Conservation (phyloP, 2,888 invertebrate genomes). For the Brachylomia viminalis region DNA sequence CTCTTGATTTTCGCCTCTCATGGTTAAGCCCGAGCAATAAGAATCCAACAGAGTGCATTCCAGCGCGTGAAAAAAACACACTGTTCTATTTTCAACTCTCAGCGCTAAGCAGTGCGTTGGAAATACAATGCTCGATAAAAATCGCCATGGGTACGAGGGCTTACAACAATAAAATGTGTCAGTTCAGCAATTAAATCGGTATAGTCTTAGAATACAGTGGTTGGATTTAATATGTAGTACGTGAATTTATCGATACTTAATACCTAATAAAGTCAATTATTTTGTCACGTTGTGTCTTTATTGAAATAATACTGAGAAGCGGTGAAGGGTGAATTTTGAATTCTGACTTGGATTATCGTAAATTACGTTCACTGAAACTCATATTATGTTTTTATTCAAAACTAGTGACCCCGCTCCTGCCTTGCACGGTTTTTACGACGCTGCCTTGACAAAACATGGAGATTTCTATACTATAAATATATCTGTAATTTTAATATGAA, state of each 20-base stretch:
- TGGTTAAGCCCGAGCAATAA: not conserved
- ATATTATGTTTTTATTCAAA: not conserved
- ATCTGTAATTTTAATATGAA: too few relatives aligned
- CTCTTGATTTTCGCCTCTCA: not conserved
- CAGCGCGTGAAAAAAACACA: not conserved
- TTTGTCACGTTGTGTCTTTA: conserved; percentile 24
- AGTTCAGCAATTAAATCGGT: conserved; percentile 37
- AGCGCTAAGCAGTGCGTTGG: not conserved
- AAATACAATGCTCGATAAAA: not conserved
- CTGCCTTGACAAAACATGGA: not conserved
- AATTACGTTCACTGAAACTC: not conserved
- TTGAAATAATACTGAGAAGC: not conserved
- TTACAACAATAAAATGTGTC: conserved; percentile 28
- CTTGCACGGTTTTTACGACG: not conserved
- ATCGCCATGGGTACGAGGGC: not conserved
- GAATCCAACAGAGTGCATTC: not conserved
- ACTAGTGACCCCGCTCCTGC: not conserved
- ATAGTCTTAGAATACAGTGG: conserved; percentile 1
- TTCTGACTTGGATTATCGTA: not conserved
- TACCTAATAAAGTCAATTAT: conserved; percentile 43
- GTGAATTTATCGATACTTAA: conserved; percentile 20
- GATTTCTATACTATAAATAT: not conserved
- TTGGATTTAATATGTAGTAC: not conserved
- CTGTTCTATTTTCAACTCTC: not conserved
- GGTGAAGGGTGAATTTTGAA: conserved; percentile 1